Conservation (phyloP, 2,888 invertebrate species). For the Platycheirus rosarum region DNA sequence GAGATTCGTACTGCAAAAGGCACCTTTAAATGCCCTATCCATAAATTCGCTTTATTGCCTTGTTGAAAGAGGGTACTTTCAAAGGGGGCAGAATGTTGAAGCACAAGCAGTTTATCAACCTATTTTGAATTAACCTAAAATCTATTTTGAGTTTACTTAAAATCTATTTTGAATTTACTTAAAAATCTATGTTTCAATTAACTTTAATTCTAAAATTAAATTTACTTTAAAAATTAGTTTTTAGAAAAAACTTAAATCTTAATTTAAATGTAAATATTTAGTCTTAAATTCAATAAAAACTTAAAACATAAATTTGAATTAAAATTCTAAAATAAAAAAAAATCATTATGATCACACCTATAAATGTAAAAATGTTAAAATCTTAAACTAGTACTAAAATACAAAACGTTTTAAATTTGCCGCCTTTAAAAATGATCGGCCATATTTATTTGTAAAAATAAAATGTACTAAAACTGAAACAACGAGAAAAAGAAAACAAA, state of each 20-base stretch:
- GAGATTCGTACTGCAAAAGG: slow-evolving; percentile 24
- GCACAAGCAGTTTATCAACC: too few relatives aligned
- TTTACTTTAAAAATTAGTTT: not conserved
- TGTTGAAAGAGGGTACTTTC: slow-evolving; percentile 32
- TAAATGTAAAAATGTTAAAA: not conserved
- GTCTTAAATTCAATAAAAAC: not conserved
- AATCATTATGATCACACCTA: slow-evolving; percentile 1
- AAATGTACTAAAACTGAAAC: not conserved
- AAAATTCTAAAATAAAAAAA: not conserved
- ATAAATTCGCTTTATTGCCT: slow-evolving; percentile 9
- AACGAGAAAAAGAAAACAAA: not conserved
- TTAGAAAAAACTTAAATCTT: not conserved
- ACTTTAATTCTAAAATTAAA: not conserved
- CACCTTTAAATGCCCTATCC: slow-evolving; percentile 4
- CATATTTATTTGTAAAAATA: not conserved
- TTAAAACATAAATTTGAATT: not conserved
- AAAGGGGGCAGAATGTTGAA: slow-evolving; percentile 24
- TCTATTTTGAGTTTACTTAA: too few relatives aligned
- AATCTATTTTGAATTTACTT: too few relatives aligned
- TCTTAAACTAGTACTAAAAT: slow-evolving; percentile 1
- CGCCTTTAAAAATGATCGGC: not conserved
- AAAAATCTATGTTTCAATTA: not conserved
- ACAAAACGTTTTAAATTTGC: not conserved
- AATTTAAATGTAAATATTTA: not conserved
- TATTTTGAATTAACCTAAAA: too few relatives aligned